Evolutionary conservation across 2,888 invertebrate genomes (phyloP), one percentile per base, ranked within the genome.

Genomic region (Scelioninae gen. 1): DNA sequence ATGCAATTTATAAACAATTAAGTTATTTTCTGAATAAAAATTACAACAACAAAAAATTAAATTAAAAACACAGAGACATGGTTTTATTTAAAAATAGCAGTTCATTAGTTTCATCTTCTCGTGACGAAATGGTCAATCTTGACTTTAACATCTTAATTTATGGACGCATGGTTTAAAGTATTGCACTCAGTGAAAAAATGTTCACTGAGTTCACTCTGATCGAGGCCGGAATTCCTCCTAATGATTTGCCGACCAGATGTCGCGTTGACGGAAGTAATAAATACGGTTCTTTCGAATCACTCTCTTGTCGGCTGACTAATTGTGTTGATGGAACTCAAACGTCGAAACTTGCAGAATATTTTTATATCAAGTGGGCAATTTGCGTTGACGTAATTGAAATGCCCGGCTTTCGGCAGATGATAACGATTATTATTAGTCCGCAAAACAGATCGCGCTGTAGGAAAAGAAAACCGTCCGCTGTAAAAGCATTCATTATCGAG

Each of bases 231-330:
- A 75, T 66, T 58, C 51, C 66, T 55, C 15, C 49, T 78, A 78
- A 78, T 51, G 77, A 78, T 78, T 78, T 78, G 65, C 78, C 65
- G 65, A 45, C 23, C 78, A 71, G 71, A 78, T 78, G 71, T 71
- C 56, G 56, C 32, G 13, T 47, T 40, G 56, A 65, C 71, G 76
- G 65, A 63, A 71, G 65, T 71, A 63, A 71, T 77, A 78, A 71
- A 71, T 78, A 78, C 23, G 11, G 31, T 43, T 71, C 65, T 71
- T 63, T 29, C 31, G 56, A 15, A 51, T 49, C 58, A 16, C 56
- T 45, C 31, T 69, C 56, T 29, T 34, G 60, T 32, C 60, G 31
- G 43, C 4, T 8, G 65, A 71, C 78, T 78, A 71, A 78, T 78
- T 78, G 78, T 65, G 40, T 31, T 16, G 58, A 49, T 58, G 49